Conservation (phyloP, 2,888 invertebrate species). For the Stenodema calcarata region DNA sequence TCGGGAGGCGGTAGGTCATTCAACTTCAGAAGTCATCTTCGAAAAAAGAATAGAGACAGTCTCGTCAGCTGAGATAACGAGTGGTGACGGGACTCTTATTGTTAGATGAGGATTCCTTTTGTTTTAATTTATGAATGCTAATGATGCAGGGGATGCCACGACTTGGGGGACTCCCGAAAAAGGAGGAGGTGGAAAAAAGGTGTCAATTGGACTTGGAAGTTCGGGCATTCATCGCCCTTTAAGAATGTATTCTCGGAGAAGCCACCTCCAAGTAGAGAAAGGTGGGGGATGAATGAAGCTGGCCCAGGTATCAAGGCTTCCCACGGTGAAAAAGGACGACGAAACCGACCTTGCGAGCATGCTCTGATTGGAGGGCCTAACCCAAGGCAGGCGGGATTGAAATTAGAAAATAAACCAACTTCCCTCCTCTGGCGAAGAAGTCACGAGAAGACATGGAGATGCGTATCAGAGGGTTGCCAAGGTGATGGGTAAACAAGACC, state of each 20-base stretch:
- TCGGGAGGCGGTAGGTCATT: neutral
- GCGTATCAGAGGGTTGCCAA: constrained; percentile 23
- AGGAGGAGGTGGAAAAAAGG: neutral
- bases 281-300: constrained; percentile 15
- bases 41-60: neutral
- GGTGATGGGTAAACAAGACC: constrained; percentile 26
- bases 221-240: neutral
- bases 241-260: neutral
- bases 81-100: neutral
- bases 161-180: neutral
- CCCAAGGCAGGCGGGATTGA: constrained; percentile 27
- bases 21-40: constrained; percentile 7
- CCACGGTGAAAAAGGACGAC: constrained; percentile 20
- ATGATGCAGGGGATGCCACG: neutral
- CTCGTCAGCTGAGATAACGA: neutral
- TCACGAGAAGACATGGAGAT: constrained; percentile 8
- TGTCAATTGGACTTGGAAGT: constrained; percentile 10
- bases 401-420: constrained; percentile 3
- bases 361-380: neutral
- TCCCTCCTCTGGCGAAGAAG: neutral
- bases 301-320: neutral
- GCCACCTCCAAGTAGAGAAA: neutral
- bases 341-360: constrained; percentile 13
- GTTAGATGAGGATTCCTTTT: constrained; percentile 1
- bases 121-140: constrained; percentile 17